Percentiles rank a stretch among this genome's conserved stretches.
These are phyloP conservation scores for Xenops minutus DNA, from an alignment of 2,797 vertebrate species.

Conservation along the genomic window DNA sequence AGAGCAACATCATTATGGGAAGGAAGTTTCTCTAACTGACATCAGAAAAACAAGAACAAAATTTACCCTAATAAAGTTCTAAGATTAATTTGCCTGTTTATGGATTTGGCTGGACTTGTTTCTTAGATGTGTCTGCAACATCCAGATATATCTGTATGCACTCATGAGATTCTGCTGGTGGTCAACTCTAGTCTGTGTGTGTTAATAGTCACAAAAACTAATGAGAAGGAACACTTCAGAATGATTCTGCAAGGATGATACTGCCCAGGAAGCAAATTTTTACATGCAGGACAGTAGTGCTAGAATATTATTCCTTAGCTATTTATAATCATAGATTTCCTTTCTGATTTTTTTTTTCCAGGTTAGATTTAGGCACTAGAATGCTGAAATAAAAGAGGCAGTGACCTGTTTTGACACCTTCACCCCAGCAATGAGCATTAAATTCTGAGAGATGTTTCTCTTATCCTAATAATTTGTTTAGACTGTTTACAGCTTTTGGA, in stretches of 20 bases:
- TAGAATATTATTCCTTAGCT: background rate
- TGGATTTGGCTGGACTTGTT: background rate
- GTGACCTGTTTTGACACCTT: background rate
- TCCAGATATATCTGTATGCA: background rate
- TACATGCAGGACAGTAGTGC: background rate
- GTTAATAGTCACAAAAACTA: background rate
- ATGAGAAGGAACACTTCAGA: background rate
- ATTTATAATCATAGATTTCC: background rate
- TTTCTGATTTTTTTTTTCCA: background rate
- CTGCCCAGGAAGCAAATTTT: background rate
- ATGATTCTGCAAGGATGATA: background rate
- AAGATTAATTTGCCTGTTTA: background rate
- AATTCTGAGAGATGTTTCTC: background rate
- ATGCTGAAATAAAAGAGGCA: background rate
- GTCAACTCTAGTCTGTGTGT: background rate
- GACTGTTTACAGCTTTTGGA: background rate
- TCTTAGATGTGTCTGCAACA: background rate
- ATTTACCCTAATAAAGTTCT: background rate
- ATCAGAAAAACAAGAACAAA: background rate
- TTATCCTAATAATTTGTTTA: background rate
- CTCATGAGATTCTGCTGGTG: background rate
- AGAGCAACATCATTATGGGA: fast-evolving
- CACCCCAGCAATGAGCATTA: background rate
- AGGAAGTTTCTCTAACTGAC: background rate
- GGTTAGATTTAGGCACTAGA: background rate